A percentile compares a stretch with the other conserved stretches of the same genome.
Conservation (phyloP, 2,113 vertebrate species). For the Seriola rivoliana region DNA sequence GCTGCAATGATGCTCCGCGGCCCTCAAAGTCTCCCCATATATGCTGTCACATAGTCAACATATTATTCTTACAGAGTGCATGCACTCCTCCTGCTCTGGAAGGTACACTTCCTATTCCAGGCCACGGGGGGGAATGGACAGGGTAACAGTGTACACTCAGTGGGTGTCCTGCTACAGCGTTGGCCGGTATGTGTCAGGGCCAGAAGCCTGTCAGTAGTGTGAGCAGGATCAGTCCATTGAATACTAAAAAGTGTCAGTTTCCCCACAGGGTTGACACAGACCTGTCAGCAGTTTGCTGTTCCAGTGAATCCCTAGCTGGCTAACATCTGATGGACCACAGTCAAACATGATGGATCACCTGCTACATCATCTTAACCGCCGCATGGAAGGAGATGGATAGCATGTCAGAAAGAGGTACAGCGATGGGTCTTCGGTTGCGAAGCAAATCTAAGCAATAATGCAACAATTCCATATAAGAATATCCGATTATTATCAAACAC, state of each 20-base stretch:
- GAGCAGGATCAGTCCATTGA: conserved; percentile 27
- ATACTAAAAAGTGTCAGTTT: conserved; percentile 49
- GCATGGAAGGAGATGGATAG: conserved; percentile 27
- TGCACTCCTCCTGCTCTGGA: conserved; percentile 5
- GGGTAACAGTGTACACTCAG: conserved; percentile 31
- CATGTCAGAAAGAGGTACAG: conserved; percentile 24
- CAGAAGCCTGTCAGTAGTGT: conserved; percentile 42
- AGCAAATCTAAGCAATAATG: conserved; percentile 38
- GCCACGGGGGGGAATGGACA: conserved; percentile 29
- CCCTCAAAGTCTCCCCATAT: conserved; percentile 14
- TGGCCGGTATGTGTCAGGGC: conserved; percentile 25
- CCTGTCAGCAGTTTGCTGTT: conserved; percentile 35
- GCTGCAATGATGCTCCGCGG: conserved; percentile 12
- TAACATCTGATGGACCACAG: conserved; percentile 39
- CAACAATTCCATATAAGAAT: conserved; percentile 5
- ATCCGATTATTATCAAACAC: conserved; percentile 24
- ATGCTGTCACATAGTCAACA: conserved; percentile 46
- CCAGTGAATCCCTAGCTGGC: conserved; percentile 25
- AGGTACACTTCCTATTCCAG: conserved; percentile 8
- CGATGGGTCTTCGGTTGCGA: conserved; percentile 3
- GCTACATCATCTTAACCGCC: not conserved
- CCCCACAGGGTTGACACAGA: conserved; percentile 46
- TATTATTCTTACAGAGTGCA: conserved; percentile 24
- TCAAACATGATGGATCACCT: conserved; percentile 60
- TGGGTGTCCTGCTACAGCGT: conserved; percentile 20